A percentile compares a stretch with the other conserved stretches of the same genome.
Conservation (phyloP, 2,797 vertebrate species). For the Uromys caudimaculatus region DNA sequence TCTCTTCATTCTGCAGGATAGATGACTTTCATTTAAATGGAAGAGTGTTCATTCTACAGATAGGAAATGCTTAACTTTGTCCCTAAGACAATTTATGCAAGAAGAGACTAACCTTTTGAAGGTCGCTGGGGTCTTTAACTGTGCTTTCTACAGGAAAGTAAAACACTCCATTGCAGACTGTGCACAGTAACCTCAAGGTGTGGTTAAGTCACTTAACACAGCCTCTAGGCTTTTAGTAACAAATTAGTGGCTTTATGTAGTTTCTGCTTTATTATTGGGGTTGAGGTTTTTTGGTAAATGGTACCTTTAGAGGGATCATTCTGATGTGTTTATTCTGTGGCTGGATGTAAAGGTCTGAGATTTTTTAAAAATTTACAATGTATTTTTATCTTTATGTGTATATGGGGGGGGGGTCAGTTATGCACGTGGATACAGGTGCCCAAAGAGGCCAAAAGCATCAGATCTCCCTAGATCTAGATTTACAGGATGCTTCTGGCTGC, state of each 20-base stretch:
- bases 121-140: background rate
- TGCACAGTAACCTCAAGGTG: slow-evolving; percentile 46
- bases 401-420: background rate
- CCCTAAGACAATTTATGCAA: slow-evolving; percentile 13
- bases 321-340: slow-evolving; percentile 48
- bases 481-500: background rate
- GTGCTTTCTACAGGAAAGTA: slow-evolving; percentile 14
- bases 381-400: background rate
- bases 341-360: slow-evolving; percentile 30
- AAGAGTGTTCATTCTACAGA: slow-evolving; percentile 10
- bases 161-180: slow-evolving; percentile 61
- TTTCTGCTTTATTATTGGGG: slow-evolving; percentile 42
- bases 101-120: slow-evolving; percentile 5
- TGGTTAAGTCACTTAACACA: slow-evolving; percentile 63
- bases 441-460: background rate
- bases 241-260: slow-evolving; percentile 58
- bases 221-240: slow-evolving; percentile 58
- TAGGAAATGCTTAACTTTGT: slow-evolving; percentile 34
- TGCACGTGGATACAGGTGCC: background rate
- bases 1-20: slow-evolving; percentile 42
- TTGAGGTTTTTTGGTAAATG: slow-evolving; percentile 60
- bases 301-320: slow-evolving; percentile 23
- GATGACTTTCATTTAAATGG: slow-evolving; percentile 1
- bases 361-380: too few relatives aligned
- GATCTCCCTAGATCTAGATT: background rate